Base-by-base conservation (phyloP, 2,797 vertebrate species). In the Lagorchestes hirsutus region DNA sequence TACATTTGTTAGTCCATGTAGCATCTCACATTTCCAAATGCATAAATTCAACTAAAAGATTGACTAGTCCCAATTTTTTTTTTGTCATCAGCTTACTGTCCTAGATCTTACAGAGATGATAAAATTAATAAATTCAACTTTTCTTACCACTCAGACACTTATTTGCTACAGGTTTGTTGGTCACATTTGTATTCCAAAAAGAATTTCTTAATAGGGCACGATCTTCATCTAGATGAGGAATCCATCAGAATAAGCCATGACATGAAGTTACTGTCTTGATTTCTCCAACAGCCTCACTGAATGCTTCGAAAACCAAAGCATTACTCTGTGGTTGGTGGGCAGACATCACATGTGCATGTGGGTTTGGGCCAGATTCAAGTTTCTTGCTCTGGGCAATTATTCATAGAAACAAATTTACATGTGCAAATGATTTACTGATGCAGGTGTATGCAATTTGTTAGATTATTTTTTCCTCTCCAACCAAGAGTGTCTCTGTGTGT, bases 391-490 rank as follows among this genome's bases (percentile, higher is more conserved):
- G 92, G 50, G 58, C 62, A 58, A 93, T 95, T 95, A 96, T 96
- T 97, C 93, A 87, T 97, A 91, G 97, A 96, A 97, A 96, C 96
- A 94, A n/a, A 98, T 97, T 98, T 98, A 96, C 97, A 97, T 97
- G 93, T 56, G 90, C 95, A 97, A 97, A 96, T 95, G 74, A 91
- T 93, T 96, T 95, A 95, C 91, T 92, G 94, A 96, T 34, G 91
- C 97, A 97, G 97, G 95, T 97, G 97, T 24, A 93, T 95, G 34
- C 87, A 91, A 95, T 92, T 90, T 54, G 90, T 27, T 67, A 91
- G 56, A 91, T 54, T 67, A 54, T 24, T 31, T 52, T n/a, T 34
- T 12, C 0, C 0, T 8, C 24, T 28, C 46, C 50, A n/a, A 1
- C 4, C 82, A 56, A 90, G 58, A 95, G 94, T 1, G 57, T 55